Evolutionary conservation across 2,113 vertebrate species (phyloP), one percentile per base, ranked within the genome.

Genomic region (Columbina picui): DNA sequence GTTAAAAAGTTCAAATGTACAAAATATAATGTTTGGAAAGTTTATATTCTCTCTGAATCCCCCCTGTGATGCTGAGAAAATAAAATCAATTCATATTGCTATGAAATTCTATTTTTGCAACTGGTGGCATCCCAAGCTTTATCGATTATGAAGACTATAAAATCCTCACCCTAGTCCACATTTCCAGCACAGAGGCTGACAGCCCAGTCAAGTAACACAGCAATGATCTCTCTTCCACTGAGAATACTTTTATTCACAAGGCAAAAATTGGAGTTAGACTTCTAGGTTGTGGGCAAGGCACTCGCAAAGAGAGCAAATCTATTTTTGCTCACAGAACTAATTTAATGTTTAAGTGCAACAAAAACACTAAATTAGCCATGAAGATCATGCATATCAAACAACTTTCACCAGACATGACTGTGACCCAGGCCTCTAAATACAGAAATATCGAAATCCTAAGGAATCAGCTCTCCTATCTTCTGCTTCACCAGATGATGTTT

Each of bases 201-300:
- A 94, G 89, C 80, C 80, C 86, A 82, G 84, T 36, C 91, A 95
- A 84, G 70, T 87, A 95, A 93, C 95, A 96, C 89, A 96, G 92
- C 83, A 84, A 71, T 90, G 56, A 88, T 80, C 78, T 93, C 84
- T 96, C 90, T 94, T 97, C 90, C 87, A 90, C 91, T 96, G 96
- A 97, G 94, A 97, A 94, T 63, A 83, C 65, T 88, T 97, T 94
- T 97, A 97, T 96, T 97, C 90, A 97, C 97, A 98, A 97, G 97
- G 97, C 97, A 98, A 95, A 96, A 97, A 96, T 39, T 84, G 93
- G 96, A 98, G 93, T 96, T 97, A 96, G 93, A 97, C 95, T 97
- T 98, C 65, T 95, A 94, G 96, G 96, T 96, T 95, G 94, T 95
- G 95, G 96, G 96, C 95, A 98, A 98, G 97, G 98, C 97, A 98